Base-by-base conservation (phyloP, 2,113 vertebrate species). In the Lipophrys pholis region DNA sequence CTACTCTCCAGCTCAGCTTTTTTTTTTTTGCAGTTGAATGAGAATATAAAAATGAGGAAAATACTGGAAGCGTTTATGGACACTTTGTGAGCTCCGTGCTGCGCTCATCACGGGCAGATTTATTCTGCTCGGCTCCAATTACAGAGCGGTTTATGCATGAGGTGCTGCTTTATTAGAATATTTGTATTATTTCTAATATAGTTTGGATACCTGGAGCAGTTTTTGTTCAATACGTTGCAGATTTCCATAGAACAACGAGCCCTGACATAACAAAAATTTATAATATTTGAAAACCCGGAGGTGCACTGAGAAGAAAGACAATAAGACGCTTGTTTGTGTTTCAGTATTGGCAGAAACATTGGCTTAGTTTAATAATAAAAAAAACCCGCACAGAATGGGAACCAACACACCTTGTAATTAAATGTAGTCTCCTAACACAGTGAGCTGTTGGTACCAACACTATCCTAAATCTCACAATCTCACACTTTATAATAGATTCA, bases 181-280 rank as follows among this genome's bases (percentile, higher is more conserved):
- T 57, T 51, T 68, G 43, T 35, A 8, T 9, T 43, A 5, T 42
- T 79, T 69, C 39, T 60, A 16, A 51, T 21, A 39, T 11, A 51
- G 11, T 53, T 46, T 2, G 11, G 8, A 50, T 30, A 5, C 21
- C 21, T 30, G 21, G 21, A 69, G 17, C 30, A 54, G 5, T n/a
- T 43, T 45, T 81, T 53, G 54, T 55, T 80, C 45, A 63, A 45
- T 58, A 62, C 49, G 49, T 5, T 14, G 17, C 10, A 60, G 16
- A 52, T 39, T 40, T 54, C 46, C 16, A 46, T 35, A 72, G 15
- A 83, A 78, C 55, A 49, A 54, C 66, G 61, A 39, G 60, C 60
- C 58, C 61, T 43, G 61, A 77, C 80, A 79, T 59, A 64, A 66
- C 49, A 70, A 36, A 53, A 72, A 81, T 86, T 86, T 30, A 52